These are phyloP conservation scores for Epinephelus awoara DNA, from an alignment of 2,797 vertebrate species.

Conservation along the genomic window DNA sequence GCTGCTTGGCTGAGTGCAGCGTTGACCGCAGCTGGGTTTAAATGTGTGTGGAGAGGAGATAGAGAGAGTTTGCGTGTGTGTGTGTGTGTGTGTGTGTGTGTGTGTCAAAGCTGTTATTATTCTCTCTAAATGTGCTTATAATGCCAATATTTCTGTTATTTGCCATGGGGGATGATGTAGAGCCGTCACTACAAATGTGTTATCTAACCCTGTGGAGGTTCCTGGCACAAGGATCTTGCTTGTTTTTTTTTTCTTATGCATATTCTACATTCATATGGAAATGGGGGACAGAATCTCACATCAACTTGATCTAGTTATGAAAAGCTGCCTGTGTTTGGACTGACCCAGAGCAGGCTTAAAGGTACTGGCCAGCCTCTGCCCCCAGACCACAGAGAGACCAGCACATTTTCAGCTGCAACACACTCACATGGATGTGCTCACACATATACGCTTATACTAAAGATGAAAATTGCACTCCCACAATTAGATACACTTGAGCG, in stretches of 20 bases:
- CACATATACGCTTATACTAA: slow-evolving; percentile 22
- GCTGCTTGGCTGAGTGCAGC: slow-evolving; percentile 54
- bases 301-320: slow-evolving; percentile 99
- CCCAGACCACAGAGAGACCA: slow-evolving; percentile 85
- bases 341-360: slow-evolving; percentile 94
- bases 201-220: slow-evolving; percentile 91
- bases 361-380: slow-evolving; percentile 89
- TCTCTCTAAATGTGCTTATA: slow-evolving; percentile 46
- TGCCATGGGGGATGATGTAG: slow-evolving; percentile 56
- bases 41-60: slow-evolving; percentile 47
- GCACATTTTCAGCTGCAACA: slow-evolving; percentile 87
- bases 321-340: slow-evolving; percentile 96
- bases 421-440: background rate
- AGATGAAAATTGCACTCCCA: slow-evolving; percentile 57
- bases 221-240: slow-evolving; percentile 89
- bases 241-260: slow-evolving; percentile 84
- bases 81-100: background rate
- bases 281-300: slow-evolving; percentile 98
- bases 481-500: slow-evolving; percentile 62
- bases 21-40: slow-evolving; percentile 64
- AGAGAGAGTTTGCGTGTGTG: background rate
- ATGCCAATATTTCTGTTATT: slow-evolving; percentile 56
- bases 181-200: slow-evolving; percentile 77
- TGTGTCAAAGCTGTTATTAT: slow-evolving; percentile 26
- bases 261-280: slow-evolving; percentile 99